Evolutionary conservation across 1,140 invertebrate species (phyloP), one percentile per base, ranked within the genome.

Genomic region (Brachionus koreanus): DNA sequence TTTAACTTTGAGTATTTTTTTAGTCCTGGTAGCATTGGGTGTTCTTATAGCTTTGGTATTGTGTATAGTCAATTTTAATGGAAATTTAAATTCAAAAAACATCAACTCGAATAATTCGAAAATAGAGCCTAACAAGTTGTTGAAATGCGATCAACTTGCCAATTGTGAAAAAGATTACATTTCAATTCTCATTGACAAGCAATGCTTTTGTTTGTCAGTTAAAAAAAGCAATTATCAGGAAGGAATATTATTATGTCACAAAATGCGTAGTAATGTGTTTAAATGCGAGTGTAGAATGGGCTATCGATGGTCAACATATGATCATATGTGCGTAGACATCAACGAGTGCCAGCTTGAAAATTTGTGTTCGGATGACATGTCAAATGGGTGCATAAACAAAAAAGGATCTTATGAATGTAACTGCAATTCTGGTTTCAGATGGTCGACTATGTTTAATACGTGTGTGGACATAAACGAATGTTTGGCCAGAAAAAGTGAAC

Each of bases 391-490:
- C 63, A 65, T 65, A 29, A 65, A 65, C 33, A 65, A 65, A 65
- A 65, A 35, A 19, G 69, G 69, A 13, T 74, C 69, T 12, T 74
- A 46, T 74, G 69, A 74, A 13, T 74, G 69, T 10, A 10, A 9
- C 4, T 74, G 69, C 25, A 74, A 49, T 10, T 5, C 25, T 12
- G 69, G 69, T 46, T 74, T 74, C n/a, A 43, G 25, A 23, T 74
- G 69, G 69, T 74, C 69, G 10, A 25, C 10, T 12, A 19, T 46
- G 9, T 74, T 46, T 46, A 19, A 74, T 12, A 23, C 19, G 25
- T 74, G 69, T 29, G 43, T 46, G 43, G 69, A 74, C 39, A 46
- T 74, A 74, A 74, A 74, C 25, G 69, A 74, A 19, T 74, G 69
- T 46, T 3, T 46, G 25, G 9, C 12, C 3, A 29, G 13, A 43